These are phyloP conservation scores for Synergus itoensis DNA, from an alignment of 2,888 invertebrate species.

Conservation along the genomic window DNA sequence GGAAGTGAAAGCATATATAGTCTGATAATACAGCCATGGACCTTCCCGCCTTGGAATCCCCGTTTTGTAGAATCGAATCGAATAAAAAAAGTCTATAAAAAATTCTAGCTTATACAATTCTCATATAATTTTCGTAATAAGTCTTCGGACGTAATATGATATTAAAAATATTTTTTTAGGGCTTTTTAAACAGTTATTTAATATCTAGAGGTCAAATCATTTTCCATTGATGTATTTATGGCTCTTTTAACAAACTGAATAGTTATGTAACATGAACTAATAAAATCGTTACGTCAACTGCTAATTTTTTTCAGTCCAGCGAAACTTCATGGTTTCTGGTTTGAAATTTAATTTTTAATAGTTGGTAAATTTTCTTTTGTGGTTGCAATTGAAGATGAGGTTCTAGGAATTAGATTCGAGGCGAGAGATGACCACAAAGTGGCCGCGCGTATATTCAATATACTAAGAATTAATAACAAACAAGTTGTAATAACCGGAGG, in stretches of 20 bases:
- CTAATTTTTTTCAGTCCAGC: not conserved
- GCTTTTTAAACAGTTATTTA: not conserved
- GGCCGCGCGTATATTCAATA: conserved; percentile 43
- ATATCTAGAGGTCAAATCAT: not conserved
- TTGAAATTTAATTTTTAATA: not conserved
- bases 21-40: conserved; percentile 69
- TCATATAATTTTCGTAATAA: conserved; percentile 7
- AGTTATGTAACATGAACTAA: too few relatives aligned
- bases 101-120: not conserved
- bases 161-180: not conserved
- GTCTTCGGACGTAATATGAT: not conserved
- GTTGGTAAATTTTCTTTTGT: not conserved
- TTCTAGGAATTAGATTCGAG: not conserved
- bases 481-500: conserved; percentile 57
- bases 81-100: conserved; percentile 13
- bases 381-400: not conserved
- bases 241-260: too few relatives aligned
- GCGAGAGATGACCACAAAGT: not conserved
- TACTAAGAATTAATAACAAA: conserved; percentile 56
- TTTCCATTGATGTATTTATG: not conserved
- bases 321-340: not conserved
- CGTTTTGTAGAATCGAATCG: conserved; percentile 47
- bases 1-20: conserved; percentile 70
- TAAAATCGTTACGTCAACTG: too few relatives aligned
- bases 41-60: conserved; percentile 54